phyloP scores from a whole-genome alignment of 2,888 invertebrate species.

The Drosophila putrida region DNA sequence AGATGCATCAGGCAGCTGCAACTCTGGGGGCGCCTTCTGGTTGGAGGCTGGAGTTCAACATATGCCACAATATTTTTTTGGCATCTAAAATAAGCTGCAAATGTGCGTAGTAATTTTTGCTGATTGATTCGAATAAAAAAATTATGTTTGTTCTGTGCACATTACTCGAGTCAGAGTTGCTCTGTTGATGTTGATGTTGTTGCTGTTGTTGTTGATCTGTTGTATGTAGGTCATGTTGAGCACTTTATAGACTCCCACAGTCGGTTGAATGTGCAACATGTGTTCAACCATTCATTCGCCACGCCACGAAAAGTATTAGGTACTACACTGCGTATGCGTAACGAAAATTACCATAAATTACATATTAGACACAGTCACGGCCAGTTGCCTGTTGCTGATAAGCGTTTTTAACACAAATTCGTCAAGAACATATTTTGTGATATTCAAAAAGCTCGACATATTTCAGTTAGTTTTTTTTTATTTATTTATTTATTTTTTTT shows the following conservation, averaged over 20 bases:
- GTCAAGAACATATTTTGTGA: constrained; percentile 60
- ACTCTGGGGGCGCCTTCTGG: constrained; percentile 52
- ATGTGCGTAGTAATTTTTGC: constrained; percentile 74
- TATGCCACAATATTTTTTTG: constrained; percentile 35
- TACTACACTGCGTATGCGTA: constrained; percentile 76
- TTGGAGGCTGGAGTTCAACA: constrained; percentile 55
- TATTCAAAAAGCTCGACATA: constrained; percentile 17
- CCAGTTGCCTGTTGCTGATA: constrained; percentile 58
- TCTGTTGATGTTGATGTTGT: constrained; percentile 26
- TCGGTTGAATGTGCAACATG: constrained; percentile 51
- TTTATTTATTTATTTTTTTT: constrained; percentile 22
- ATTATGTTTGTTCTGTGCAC: constrained; percentile 36
- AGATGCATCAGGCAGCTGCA: constrained; percentile 74
- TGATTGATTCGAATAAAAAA: constrained; percentile 69
- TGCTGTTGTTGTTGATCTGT: constrained; percentile 28
- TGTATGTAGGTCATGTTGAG: constrained; percentile 71
- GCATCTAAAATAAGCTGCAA: constrained; percentile 74
- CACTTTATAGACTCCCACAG: constrained; percentile 75
- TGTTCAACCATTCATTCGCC: constrained; percentile 36
- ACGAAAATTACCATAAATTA: constrained; percentile 78
- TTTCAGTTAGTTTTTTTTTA: constrained; percentile 24
- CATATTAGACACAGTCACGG: constrained; percentile 53
- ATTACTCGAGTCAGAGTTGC: constrained; percentile 47
- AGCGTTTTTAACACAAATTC: constrained; percentile 64
- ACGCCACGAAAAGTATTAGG: constrained; percentile 39